Conservation (phyloP, 2,888 invertebrate species). For the Drosophila formosana region DNA sequence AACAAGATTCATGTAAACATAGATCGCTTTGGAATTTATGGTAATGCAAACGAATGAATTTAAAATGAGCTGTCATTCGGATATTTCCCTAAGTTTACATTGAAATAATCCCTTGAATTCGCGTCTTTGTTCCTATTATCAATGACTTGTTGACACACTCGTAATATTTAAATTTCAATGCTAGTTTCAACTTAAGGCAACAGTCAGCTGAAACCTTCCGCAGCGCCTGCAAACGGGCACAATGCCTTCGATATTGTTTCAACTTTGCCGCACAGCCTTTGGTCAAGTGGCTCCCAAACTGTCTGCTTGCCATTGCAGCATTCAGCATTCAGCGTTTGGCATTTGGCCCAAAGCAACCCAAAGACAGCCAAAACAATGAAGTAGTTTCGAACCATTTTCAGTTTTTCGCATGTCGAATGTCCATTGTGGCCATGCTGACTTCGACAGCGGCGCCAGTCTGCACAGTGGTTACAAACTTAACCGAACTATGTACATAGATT, state of each 20-base stretch:
- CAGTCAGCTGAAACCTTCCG: conserved; percentile 2
- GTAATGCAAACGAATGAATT: conserved; percentile 38
- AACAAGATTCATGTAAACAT: conserved; percentile 40
- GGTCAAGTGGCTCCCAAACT: conserved; percentile 71
- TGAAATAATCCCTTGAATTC: not conserved
- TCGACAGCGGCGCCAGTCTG: conserved; percentile 34
- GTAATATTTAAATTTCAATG: conserved; percentile 4
- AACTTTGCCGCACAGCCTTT: conserved; percentile 65
- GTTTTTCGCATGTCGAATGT: conserved; percentile 43
- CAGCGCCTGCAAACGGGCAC: conserved; percentile 26
- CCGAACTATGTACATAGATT: not conserved
- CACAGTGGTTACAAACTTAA: conserved; percentile 39
- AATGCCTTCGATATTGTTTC: conserved; percentile 48
- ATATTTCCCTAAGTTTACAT: not conserved
- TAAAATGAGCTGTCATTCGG: not conserved
- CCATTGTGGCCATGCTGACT: conserved; percentile 7
- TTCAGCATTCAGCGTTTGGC: conserved; percentile 57
- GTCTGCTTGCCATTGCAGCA: conserved; percentile 28
- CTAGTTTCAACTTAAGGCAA: not conserved
- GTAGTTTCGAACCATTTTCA: conserved; percentile 44
- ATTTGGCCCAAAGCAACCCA: conserved; percentile 59
- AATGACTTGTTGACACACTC: not conserved
- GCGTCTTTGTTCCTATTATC: not conserved
- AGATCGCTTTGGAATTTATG: conserved; percentile 66
- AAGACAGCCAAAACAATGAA: conserved; percentile 39